These are phyloP conservation scores for Drosophila tristis DNA, from an alignment of 1,140 invertebrate genomes.

Conservation along the genomic window DNA sequence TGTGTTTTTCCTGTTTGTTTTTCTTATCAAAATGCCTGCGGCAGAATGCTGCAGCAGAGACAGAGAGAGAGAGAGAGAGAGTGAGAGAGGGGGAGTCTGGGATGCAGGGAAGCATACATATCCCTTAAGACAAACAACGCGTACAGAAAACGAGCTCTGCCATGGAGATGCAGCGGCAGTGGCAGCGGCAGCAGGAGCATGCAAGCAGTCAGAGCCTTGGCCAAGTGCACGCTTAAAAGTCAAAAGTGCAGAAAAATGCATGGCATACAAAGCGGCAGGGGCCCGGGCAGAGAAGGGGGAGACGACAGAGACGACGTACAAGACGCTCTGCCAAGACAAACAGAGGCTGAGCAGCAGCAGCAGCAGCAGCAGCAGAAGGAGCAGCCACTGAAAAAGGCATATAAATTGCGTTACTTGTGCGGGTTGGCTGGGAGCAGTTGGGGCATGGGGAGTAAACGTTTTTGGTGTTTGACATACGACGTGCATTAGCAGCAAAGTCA, in stretches of 20 bases:
- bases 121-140: constrained; percentile 82
- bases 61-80: constrained; percentile 15
- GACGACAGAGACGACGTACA: neutral
- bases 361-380: constrained; percentile 55
- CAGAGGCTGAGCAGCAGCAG: constrained; percentile 9
- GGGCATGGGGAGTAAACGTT: constrained; percentile 66
- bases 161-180: constrained; percentile 39
- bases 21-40: constrained; percentile 81
- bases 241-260: constrained; percentile 82
- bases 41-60: constrained; percentile 71
- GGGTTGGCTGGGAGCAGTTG: constrained; percentile 9
- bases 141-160: constrained; percentile 64
- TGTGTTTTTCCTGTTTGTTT: constrained; percentile 66
- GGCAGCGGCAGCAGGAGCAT: constrained; percentile 9
- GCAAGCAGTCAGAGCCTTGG: constrained; percentile 42
- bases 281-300: neutral
- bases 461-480: constrained; percentile 82
- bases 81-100: constrained; percentile 13
- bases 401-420: constrained; percentile 76
- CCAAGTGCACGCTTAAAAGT: constrained; percentile 80
- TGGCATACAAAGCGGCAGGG: constrained; percentile 65
- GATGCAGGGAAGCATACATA: constrained; percentile 52
- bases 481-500: constrained; percentile 82
- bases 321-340: neutral
- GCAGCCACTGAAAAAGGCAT: constrained; percentile 68